Percentiles rank a stretch among this genome's conserved stretches.
Evolutionary conservation across 2,113 vertebrate genomes (phyloP).

Genomic region (Hemibagrus wyckioides): DNA sequence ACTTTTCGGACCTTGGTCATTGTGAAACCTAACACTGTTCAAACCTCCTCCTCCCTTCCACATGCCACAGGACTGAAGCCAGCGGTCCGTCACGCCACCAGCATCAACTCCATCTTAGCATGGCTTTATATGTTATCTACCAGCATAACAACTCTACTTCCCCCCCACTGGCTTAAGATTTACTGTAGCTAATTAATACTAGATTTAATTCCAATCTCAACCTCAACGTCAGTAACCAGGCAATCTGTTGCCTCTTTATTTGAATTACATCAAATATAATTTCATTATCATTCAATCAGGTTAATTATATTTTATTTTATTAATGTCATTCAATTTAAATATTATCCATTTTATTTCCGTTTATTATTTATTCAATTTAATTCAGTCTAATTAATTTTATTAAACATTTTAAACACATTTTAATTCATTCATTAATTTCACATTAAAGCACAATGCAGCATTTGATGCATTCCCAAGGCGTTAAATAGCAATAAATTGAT

Average conservation of each 20-base stretch:
- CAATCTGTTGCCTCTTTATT: neutral
- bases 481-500: too few species aligned
- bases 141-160: conserved; percentile 42
- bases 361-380: neutral
- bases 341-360: too few species aligned
- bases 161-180: conserved; percentile 17
- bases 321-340: too few species aligned
- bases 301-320: too few species aligned
- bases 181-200: neutral
- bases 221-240: neutral
- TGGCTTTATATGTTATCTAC: conserved; percentile 39
- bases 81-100: conserved; percentile 3
- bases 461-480: neutral
- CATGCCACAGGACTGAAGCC: conserved; percentile 45
- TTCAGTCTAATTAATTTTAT: neutral
- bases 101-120: conserved; percentile 22
- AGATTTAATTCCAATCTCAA: neutral
- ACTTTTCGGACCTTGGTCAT: conserved; percentile 23
- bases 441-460: neutral
- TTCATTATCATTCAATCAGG: too few species aligned
- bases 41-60: conserved; percentile 34
- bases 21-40: conserved; percentile 49
- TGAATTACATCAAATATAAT: too few species aligned
- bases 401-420: too few species aligned
- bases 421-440: too few species aligned